phyloP scores from a whole-genome alignment of 1,140 invertebrate species.

The Andricus grossulariae region DNA sequence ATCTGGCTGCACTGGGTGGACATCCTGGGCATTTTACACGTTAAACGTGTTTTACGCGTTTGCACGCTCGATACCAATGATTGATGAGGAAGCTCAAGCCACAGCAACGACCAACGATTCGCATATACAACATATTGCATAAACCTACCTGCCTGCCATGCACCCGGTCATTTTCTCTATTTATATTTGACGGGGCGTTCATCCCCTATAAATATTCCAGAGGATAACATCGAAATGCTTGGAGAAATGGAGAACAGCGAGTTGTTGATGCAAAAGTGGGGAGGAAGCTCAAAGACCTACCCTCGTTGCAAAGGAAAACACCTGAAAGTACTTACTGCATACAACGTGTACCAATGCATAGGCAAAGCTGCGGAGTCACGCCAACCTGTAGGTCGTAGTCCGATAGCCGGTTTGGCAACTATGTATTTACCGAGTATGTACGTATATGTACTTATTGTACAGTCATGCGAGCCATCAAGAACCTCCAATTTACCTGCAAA shows the following conservation, averaged over 20 bases:
- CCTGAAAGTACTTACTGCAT: slow-evolving; percentile 8
- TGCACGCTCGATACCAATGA: slow-evolving; percentile 29
- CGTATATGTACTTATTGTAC: slow-evolving; percentile 18
- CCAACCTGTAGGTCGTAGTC: slow-evolving; percentile 26
- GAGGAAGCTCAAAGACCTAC: background rate
- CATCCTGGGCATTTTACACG: slow-evolving; percentile 29
- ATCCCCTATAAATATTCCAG: slow-evolving; percentile 11
- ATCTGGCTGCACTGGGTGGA: slow-evolving; percentile 18
- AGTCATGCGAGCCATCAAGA: slow-evolving; percentile 24
- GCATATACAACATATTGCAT: background rate
- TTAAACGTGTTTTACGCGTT: slow-evolving; percentile 28
- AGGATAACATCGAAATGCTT: slow-evolving; percentile 14
- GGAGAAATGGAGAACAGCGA: background rate
- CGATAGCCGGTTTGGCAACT: slow-evolving; percentile 29
- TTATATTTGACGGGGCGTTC: slow-evolving; percentile 28
- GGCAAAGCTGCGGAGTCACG: slow-evolving; percentile 25
- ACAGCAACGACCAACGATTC: slow-evolving; percentile 11
- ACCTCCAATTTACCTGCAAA: slow-evolving; percentile 11
- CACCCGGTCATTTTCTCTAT: slow-evolving; percentile 21
- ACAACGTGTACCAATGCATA: background rate
- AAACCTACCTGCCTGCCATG: slow-evolving; percentile 1
- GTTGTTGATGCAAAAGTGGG: slow-evolving; percentile 1
- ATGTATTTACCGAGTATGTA: background rate
- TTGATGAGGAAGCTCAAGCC: slow-evolving; percentile 6
- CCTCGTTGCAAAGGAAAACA: slow-evolving; percentile 17